Conservation (phyloP, 2,113 vertebrate species). For the Pampusana beccarii region DNA sequence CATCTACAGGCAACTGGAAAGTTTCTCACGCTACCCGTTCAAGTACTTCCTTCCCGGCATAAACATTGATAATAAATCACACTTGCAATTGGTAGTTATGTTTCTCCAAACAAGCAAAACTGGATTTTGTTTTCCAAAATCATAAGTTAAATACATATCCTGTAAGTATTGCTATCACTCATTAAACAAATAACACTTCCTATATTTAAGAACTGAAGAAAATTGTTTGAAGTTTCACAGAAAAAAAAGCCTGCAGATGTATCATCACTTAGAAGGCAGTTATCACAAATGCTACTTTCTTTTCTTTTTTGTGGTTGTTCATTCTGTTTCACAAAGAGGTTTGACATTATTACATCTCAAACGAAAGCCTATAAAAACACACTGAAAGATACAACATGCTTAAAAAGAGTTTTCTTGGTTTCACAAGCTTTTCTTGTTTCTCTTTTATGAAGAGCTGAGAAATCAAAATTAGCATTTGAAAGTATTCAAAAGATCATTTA, state of each 20-base stretch:
- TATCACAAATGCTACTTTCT: conserved; percentile 81
- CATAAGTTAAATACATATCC: background rate
- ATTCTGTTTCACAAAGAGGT: conserved; percentile 72
- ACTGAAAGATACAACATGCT: conserved; percentile 74
- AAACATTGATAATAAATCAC: background rate
- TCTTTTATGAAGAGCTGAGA: conserved; percentile 74
- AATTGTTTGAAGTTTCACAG: conserved; percentile 60
- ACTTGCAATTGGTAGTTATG: background rate
- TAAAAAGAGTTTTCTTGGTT: conserved; percentile 82
- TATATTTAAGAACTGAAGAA: conserved; percentile 30
- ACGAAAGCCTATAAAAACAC: conserved; percentile 75
- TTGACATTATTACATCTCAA: conserved; percentile 70
- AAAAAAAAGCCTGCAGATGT: conserved; percentile 51
- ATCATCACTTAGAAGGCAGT: conserved; percentile 54
- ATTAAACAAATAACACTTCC: background rate
- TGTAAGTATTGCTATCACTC: background rate
- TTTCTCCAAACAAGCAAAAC: background rate
- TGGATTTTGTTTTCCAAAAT: background rate
- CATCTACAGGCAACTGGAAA: background rate
- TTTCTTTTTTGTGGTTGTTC: conserved; percentile 80
- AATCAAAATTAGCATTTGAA: conserved; percentile 86
- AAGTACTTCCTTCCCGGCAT: background rate
- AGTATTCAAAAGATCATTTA: conserved; percentile 75
- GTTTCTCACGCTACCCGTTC: background rate
- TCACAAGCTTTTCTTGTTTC: conserved; percentile 85